A percentile compares a stretch with the other conserved stretches of the same genome.
These are phyloP conservation scores for Pholis gunnellus DNA, from an alignment of 2,113 vertebrate genomes.

Conservation along the genomic window DNA sequence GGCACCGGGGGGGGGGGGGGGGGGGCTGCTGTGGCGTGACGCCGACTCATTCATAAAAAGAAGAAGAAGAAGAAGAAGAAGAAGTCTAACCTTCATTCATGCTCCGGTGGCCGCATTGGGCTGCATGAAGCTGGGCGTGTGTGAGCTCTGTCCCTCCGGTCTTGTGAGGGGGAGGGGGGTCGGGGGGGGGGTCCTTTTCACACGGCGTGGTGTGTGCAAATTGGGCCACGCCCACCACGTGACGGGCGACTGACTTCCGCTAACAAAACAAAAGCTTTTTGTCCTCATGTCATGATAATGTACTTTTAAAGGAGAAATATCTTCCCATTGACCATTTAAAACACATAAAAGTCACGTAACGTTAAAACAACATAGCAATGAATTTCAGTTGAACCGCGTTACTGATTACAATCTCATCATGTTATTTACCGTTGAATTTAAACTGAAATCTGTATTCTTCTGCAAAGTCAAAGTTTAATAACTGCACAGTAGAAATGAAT, in stretches of 20 bases:
- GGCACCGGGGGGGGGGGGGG: slow-evolving; percentile 42
- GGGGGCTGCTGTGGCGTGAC: slow-evolving; percentile 86
- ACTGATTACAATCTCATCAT: neutral
- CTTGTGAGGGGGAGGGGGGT: neutral
- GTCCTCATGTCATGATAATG: neutral
- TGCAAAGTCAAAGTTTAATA: neutral
- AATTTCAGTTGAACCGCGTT: neutral
- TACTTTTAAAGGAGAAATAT: neutral
- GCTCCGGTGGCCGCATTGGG: slow-evolving; percentile 34
- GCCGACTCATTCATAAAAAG: slow-evolving; percentile 88
- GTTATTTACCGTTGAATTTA: neutral
- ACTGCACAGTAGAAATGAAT: neutral
- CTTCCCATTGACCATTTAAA: no score
- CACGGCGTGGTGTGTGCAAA: slow-evolving; percentile 10
- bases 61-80: slow-evolving; percentile 32
- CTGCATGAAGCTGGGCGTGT: neutral
- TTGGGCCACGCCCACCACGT: slow-evolving; percentile 33
- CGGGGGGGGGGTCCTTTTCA: slow-evolving; percentile 2
- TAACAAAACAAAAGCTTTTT: neutral
- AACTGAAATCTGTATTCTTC: neutral
- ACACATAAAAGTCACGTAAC: no score
- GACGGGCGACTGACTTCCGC: neutral
- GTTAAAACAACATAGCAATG: no score
- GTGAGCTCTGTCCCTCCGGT: neutral
- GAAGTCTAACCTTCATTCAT: slow-evolving; percentile 86